Evolutionary conservation across 1,140 invertebrate genomes (phyloP), one percentile per base, ranked within the genome.

Genomic region (Neodiprion pinetum): DNA sequence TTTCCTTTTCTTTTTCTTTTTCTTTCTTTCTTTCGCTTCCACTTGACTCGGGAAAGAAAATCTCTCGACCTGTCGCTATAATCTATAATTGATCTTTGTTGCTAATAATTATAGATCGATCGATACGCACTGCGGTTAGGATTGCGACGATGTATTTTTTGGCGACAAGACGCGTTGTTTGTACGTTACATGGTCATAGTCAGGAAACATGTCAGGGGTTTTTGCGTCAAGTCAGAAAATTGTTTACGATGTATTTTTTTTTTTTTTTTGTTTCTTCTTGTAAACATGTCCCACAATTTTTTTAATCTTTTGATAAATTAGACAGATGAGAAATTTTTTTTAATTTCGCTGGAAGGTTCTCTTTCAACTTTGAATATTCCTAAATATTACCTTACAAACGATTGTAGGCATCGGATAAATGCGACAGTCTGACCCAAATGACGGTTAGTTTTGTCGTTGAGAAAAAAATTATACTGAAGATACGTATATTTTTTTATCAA

Each of bases 51-150:
- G 72, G 73, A 76, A 73, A 67, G 28, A 4, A 21, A n/a, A 12
- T 71, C 40, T 69, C 67, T 70, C 14, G 8, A 23, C 5, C 28
- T 21, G 1, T 21, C 17, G 17, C 17, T 40, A 40, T 40, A 40
- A 40, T 5, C 50, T 71, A 74, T 72, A 74, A 50, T 73, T 72
- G 75, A 74, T 74, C 72, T 76, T 23, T 65, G 71, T 17, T 73
- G 65, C 69, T 74, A 74, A 74, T 40, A 3, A 40, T 3, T 40
- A 5, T 40, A 40, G 28, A 40, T 40, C 28, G 28, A 40, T 40
- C 5, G 28, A 40, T 40, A 3, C 5, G 28, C 28, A 40, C 1
- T 40, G 28, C 67, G 65, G 17, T 61, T 71, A 40, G 40, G 47
- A 21, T 71, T 65, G 66, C n/a, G 5, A 40, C 28, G 28, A 40